Evolutionary conservation across 2,797 vertebrate species (phyloP), one percentile per base, ranked within the genome.

Genomic region (Sorex maritimensis): DNA sequence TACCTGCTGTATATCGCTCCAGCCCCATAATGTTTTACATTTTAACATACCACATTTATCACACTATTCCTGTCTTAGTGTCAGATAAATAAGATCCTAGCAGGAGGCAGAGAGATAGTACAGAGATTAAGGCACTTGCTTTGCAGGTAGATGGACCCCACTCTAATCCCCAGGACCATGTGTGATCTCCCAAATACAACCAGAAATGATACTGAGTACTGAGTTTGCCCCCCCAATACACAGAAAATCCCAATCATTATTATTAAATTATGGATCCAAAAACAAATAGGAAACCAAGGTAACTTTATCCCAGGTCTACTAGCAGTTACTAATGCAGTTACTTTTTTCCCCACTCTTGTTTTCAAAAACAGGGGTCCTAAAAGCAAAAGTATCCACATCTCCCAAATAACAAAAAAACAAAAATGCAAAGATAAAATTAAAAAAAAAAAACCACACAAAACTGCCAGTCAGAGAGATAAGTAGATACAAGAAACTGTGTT

Each of bases 321-420:
- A 26, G 41, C 41, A 44, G 12, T n/a, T 63, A 63, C 26, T 38
- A 23, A 19, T 79, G 58, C 30, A 61, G 11, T 52, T 71, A 72
- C 1, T 84, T 24, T 84, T 72, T 8, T 8, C 23, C 11, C 11
- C 15, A 14, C 80, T 49, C 63, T 85, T 73, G 13, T 81, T 71
- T 77, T 77, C 58, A n/a, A 87, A 65, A 88, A 11, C 28, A 74
- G n/a, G 14, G 26, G 58, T 23, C 9, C 86, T 34, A 67, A 81
- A 85, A 84, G 10, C 72, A 26, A 58, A 77, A 81, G 13, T 55
- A 80, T 44, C 90, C 71, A 68, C 34, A 68, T 38, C 58, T 77
- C 6, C 68, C 30, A 46, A 80, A 83, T 34, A 87, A 83, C 38
- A 69, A 46, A 49, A 65, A 92, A 77, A 80, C 13, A 86, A 63